Conservation (phyloP, 2,797 vertebrate species). For the Ammospiza maritima region DNA sequence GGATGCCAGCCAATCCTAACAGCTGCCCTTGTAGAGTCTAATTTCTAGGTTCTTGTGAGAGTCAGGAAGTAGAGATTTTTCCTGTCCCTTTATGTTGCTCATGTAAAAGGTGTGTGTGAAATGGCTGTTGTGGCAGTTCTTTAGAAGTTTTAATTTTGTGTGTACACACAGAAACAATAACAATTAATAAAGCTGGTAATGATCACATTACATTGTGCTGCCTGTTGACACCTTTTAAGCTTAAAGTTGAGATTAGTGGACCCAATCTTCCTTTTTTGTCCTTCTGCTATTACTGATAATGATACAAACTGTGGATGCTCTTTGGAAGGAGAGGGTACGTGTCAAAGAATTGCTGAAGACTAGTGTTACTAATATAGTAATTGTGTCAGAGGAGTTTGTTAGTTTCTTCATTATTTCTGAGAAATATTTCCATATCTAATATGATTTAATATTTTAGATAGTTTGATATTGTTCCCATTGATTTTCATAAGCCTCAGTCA, state of each 20-base stretch:
- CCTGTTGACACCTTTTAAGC: not conserved
- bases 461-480: not conserved
- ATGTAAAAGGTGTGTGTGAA: not conserved
- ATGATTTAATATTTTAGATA: not conserved
- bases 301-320: not conserved
- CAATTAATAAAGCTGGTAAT: not conserved
- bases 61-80: not conserved
- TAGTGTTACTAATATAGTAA: not conserved
- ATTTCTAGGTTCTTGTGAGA: not conserved
- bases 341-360: not conserved
- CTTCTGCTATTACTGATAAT: not conserved
- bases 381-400: not conserved
- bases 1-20: not conserved
- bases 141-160: not conserved
- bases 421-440: not conserved
- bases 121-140: not conserved
- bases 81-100: not conserved
- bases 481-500: slow-evolving; percentile 9
- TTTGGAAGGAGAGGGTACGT: not conserved
- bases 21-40: not conserved
- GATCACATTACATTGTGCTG: not conserved
- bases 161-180: not conserved
- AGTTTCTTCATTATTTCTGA: not conserved
- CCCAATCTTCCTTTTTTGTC: not conserved
- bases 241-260: not conserved